phyloP scores from a whole-genome alignment of 1,140 invertebrate genomes.

The Harlomillsia oculata region DNA sequence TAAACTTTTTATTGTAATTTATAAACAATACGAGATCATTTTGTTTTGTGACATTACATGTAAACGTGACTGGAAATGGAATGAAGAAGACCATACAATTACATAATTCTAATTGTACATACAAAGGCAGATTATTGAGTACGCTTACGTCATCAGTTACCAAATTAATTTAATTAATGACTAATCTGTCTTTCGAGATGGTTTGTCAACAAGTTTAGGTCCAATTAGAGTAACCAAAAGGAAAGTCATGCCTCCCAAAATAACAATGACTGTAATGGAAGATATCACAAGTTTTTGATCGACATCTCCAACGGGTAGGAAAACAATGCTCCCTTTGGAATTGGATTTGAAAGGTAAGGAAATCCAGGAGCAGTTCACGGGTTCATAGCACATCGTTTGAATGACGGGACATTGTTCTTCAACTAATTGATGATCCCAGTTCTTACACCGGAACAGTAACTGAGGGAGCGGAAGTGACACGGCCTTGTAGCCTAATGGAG shows the following conservation, averaged over 20 bases:
- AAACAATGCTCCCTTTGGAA: slow-evolving; percentile 31
- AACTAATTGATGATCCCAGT: slow-evolving; percentile 15
- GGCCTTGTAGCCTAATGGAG: slow-evolving; percentile 26
- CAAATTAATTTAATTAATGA: not conserved
- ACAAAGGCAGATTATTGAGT: too few species aligned
- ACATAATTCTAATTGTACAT: not conserved
- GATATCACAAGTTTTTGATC: slow-evolving; percentile 25
- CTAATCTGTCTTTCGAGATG: not conserved
- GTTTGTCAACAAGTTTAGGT: not conserved
- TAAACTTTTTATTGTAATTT: too few species aligned
- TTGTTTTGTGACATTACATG: too few species aligned
- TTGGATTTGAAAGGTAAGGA: slow-evolving; percentile 33
- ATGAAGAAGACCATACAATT: not conserved
- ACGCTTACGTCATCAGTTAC: not conserved
- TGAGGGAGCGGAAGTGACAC: slow-evolving; percentile 30
- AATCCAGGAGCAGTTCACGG: slow-evolving; percentile 21
- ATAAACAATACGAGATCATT: too few species aligned
- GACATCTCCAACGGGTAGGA: slow-evolving; percentile 32
- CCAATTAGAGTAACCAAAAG: slow-evolving; percentile 18
- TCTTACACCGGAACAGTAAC: slow-evolving; percentile 25
- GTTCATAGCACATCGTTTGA: slow-evolving; percentile 17
- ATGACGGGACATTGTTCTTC: slow-evolving; percentile 25
- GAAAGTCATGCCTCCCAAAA: slow-evolving; percentile 24
- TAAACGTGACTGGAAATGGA: not conserved
- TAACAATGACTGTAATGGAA: slow-evolving; percentile 22